These are phyloP conservation scores for Pristionchus japonicus DNA, from an alignment of 2,888 invertebrate genomes.

Conservation along the genomic window DNA sequence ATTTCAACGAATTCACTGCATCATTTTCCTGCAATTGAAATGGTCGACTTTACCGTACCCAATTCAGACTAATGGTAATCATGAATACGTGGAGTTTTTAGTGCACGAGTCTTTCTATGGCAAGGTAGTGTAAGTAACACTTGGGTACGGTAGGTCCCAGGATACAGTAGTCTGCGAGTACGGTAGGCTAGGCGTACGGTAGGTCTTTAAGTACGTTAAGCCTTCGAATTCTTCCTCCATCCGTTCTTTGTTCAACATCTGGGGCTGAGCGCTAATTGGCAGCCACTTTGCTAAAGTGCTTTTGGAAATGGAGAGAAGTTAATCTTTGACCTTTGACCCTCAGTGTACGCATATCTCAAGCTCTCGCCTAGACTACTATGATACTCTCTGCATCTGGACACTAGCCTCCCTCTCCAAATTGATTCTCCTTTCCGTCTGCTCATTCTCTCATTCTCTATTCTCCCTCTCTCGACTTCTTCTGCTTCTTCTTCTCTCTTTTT, in stretches of 20 bases:
- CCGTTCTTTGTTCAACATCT: no score
- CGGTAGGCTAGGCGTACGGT: background rate
- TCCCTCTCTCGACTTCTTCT: no score
- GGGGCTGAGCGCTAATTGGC: background rate
- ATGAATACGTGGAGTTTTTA: no score
- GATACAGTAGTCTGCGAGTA: no score
- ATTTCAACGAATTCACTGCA: background rate
- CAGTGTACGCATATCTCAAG: no score
- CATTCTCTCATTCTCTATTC: constrained; percentile 2
- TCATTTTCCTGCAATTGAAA: background rate
- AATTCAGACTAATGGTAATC: no score
- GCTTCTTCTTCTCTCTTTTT: background rate
- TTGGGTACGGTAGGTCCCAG: no score
- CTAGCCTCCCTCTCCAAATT: background rate
- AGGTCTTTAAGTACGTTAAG: background rate
- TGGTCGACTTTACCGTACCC: no score
- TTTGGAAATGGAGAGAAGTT: background rate
- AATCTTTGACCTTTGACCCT: background rate
- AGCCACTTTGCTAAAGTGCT: no score
- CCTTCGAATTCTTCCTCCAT: no score
- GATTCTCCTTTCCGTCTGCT: background rate
- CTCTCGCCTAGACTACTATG: background rate
- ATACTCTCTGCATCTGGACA: background rate
- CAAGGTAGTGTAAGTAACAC: no score
- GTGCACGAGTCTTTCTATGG: no score